These are phyloP conservation scores for Spondyliosoma cantharus DNA, from an alignment of 2,797 vertebrate genomes.

Conservation along the genomic window DNA sequence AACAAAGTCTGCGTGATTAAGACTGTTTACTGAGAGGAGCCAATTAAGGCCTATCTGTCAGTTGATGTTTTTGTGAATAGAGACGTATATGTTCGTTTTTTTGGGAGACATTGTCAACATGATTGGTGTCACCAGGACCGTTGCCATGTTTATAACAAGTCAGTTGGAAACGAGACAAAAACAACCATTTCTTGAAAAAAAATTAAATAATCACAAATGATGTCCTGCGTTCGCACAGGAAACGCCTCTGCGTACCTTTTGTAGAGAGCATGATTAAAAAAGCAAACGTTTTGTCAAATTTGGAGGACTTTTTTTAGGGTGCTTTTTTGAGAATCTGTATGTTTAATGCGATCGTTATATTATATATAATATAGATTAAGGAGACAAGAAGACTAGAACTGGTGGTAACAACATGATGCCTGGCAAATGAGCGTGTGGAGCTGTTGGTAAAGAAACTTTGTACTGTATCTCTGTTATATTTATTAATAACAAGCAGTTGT, in stretches of 20 bases:
- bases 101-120: not conserved
- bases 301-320: too few relatives aligned
- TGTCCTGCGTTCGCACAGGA: too few relatives aligned
- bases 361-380: too few relatives aligned
- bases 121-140: not conserved
- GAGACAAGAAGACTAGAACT: too few relatives aligned
- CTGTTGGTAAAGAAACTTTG: not conserved
- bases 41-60: not conserved
- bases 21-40: not conserved
- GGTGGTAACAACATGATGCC: not conserved
- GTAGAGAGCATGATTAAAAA: too few relatives aligned
- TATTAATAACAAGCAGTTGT: not conserved
- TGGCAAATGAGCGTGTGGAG: not conserved
- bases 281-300: too few relatives aligned
- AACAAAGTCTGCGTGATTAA: constrained; percentile 11
- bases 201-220: too few relatives aligned
- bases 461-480: not conserved
- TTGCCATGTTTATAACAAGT: too few relatives aligned
- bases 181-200: too few relatives aligned
- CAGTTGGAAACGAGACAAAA: too few relatives aligned
- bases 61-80: not conserved
- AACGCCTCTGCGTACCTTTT: too few relatives aligned
- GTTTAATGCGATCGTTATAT: not conserved
- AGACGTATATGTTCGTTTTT: not conserved
- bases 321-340: not conserved